Conservation (phyloP, 2,888 invertebrate species). For the Perithous albicinctus region DNA sequence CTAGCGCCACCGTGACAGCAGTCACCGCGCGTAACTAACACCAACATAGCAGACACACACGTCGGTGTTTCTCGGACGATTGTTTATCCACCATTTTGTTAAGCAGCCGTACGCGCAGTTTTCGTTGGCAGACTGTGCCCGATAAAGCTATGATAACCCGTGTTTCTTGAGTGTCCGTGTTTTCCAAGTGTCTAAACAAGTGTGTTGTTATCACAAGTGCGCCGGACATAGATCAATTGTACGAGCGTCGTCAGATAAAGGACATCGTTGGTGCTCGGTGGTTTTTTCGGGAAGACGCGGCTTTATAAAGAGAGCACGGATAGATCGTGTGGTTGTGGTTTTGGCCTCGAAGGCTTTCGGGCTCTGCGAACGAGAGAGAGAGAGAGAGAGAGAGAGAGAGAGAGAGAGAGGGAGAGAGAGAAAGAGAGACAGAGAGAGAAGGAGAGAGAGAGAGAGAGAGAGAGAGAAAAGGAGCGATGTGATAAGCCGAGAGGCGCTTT, state of each 20-base stretch:
- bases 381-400: slow-evolving; percentile 46
- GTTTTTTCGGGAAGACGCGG: slow-evolving; percentile 27
- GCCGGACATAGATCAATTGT: no score
- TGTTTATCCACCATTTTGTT: slow-evolving; percentile 81
- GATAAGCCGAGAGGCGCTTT: slow-evolving; percentile 69
- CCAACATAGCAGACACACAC: not conserved
- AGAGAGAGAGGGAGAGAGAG: slow-evolving; percentile 18
- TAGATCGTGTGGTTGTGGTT: slow-evolving; percentile 35
- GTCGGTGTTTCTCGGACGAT: slow-evolving; percentile 64
- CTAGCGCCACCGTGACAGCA: not conserved
- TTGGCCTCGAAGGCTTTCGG: slow-evolving; percentile 51
- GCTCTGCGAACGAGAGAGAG: slow-evolving; percentile 40
- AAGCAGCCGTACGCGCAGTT: slow-evolving; percentile 78
- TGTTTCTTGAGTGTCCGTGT: slow-evolving; percentile 47
- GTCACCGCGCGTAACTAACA: slow-evolving; percentile 21
- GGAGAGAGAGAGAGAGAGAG: slow-evolving; percentile 47
- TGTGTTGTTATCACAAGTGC: no score
- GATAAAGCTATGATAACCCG: slow-evolving; percentile 59
- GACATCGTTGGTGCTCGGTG: no score
- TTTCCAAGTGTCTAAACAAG: slow-evolving; percentile 4
- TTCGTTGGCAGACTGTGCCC: slow-evolving; percentile 70
- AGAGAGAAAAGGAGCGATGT: slow-evolving; percentile 57
- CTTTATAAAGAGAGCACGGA: slow-evolving; percentile 23
- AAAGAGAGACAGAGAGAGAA: slow-evolving; percentile 12
- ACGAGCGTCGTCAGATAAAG: no score